Conservation (phyloP, 2,113 vertebrate species). For the Muscicapa adusta region DNA sequence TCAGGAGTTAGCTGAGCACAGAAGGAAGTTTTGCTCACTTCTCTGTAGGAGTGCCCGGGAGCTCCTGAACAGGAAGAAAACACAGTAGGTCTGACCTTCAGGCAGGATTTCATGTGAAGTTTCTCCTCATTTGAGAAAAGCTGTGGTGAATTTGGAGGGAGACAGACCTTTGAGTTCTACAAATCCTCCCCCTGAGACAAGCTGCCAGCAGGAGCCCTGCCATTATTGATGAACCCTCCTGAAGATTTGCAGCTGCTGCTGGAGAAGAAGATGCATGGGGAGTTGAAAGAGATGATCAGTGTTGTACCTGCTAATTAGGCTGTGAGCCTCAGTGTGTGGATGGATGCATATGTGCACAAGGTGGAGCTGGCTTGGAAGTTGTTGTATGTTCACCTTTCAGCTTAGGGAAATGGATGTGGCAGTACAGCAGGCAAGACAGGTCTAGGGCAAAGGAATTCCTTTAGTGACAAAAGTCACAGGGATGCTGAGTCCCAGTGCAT, state of each 20-base stretch:
- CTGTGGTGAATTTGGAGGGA: background rate
- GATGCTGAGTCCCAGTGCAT: background rate
- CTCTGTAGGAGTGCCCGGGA: background rate
- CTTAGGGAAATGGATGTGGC: background rate
- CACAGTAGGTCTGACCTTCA: conserved; percentile 20
- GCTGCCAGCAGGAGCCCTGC: background rate
- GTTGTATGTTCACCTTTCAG: background rate
- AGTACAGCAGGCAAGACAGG: background rate
- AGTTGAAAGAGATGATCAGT: background rate
- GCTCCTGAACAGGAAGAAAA: background rate
- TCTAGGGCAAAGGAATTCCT: background rate
- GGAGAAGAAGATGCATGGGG: background rate
- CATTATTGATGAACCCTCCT: background rate
- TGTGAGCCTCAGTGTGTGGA: background rate
- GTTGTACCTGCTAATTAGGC: background rate
- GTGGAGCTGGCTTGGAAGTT: background rate
- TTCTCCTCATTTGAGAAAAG: background rate
- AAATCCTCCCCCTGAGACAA: background rate
- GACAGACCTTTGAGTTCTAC: background rate
- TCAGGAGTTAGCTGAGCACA: background rate
- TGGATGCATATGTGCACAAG: rapidly evolving
- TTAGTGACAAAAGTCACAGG: background rate
- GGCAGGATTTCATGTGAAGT: background rate
- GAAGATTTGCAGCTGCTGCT: background rate
- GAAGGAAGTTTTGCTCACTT: background rate